Evolutionary conservation across 2,113 vertebrate genomes (phyloP).

Genomic region (Pomatostomus ruficeps): DNA sequence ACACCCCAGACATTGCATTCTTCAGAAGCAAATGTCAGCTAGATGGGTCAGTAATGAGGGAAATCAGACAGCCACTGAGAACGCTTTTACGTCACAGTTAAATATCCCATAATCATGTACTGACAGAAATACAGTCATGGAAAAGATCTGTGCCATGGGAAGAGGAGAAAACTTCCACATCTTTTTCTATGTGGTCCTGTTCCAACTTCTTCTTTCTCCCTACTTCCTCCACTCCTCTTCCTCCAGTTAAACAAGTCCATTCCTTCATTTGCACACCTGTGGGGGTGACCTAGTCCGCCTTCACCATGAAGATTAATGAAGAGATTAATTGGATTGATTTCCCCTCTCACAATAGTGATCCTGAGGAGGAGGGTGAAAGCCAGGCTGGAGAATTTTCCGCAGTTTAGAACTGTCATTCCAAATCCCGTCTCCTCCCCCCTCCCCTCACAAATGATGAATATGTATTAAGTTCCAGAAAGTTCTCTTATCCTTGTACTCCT

Average conservation of each 20-base stretch:
- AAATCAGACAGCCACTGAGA: background rate
- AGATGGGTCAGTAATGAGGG: background rate
- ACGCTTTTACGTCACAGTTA: background rate
- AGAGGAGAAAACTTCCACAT: background rate
- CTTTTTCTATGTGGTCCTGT: background rate
- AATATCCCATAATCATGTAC: background rate
- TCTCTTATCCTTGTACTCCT: too few species aligned
- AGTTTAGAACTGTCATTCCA: too few species aligned
- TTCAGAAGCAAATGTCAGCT: background rate
- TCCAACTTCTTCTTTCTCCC: background rate
- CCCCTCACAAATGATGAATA: too few species aligned
- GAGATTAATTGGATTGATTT: too few species aligned
- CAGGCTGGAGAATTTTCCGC: too few species aligned
- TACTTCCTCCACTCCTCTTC: accelerated
- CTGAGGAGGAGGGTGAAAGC: too few species aligned
- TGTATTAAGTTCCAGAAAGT: too few species aligned
- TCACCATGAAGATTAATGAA: too few species aligned
- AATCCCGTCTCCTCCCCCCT: too few species aligned
- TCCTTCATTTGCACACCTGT: background rate
- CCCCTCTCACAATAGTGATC: too few species aligned
- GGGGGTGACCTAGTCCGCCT: too few species aligned
- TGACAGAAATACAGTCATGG: background rate
- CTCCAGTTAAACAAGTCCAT: background rate
- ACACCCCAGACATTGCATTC: background rate
- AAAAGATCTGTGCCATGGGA: background rate